Base-by-base conservation (phyloP, 2,113 vertebrate genomes). In the Pterocles orientalis region DNA sequence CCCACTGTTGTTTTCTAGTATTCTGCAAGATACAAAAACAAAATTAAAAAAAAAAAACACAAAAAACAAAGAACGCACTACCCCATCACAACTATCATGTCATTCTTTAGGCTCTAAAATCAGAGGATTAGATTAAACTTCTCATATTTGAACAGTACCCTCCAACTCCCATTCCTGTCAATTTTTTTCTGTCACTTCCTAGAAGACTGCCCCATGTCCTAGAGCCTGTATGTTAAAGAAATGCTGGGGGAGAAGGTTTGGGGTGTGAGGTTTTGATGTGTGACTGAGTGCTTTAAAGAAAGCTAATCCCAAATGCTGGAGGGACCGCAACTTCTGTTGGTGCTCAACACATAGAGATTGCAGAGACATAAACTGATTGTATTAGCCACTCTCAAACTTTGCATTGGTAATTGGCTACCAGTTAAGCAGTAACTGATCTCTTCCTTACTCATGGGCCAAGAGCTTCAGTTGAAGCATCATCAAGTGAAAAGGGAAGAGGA, bases 71-170 rank as follows among this genome's bases (percentile, higher is more conserved):
- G 16, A 65, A 14, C 0, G 25, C 15, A 18, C 7, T 16, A 18
- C 10, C 34, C 1, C 14, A 6, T 7, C 5, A 14, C 33, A 45
- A 25, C n/a, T 23, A 4, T 25, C 31, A 4, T 0, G 2, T 18
- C 4, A 3, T 64, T 48, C 20, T 88, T 92, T 14, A n/a, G 47
- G 17, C n/a, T 57, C n/a, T 11, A 43, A 4, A 10, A 24, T 20
- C 45, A 23, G 50, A 75, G 24, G 9, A 34, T 66, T 51, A 80
- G 64, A 54, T 88, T 56, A 34, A 62, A 39, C 11, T 57, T 85
- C 39, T 61, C 11, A 0, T 58, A 12, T 47, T 7, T 19, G 26
- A 88, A 14, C 10, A 51, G 3, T 33, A 17, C 6, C 5, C 4
- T 61, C 5, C 6, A n/a, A 1, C 1, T 47, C 24, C 36, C 14